Percentiles rank a stretch among this genome's conserved stretches.
phyloP scores from a whole-genome alignment of 2,888 invertebrate species.

The Hofmannophila pseudospretella region DNA sequence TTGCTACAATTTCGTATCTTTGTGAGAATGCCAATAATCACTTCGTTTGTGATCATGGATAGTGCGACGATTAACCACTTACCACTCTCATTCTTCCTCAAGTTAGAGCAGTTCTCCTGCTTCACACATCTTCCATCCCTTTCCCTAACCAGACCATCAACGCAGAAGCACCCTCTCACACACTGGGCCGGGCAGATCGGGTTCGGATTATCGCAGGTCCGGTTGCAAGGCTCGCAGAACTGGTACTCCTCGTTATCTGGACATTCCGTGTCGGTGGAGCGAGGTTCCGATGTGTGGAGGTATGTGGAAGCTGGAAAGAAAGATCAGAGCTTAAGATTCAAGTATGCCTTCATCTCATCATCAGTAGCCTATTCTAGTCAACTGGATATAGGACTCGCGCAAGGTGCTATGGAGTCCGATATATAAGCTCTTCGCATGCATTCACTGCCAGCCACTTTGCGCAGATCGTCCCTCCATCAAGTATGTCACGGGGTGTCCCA shows the following conservation, averaged over 20 bases:
- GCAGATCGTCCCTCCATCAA: too few relatives aligned
- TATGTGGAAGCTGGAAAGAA: conserved; percentile 21
- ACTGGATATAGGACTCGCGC: too few relatives aligned
- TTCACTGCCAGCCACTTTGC: too few relatives aligned
- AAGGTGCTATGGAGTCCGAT: too few relatives aligned
- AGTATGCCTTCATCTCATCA: too few relatives aligned
- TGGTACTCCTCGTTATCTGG: conserved; percentile 48
- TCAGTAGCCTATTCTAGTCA: too few relatives aligned
- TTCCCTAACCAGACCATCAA: conserved; percentile 36
- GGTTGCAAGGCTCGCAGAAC: conserved; percentile 49
- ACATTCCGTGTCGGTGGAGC: conserved; percentile 29
- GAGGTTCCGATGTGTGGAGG: conserved; percentile 41
- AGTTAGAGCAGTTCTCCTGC: conserved; percentile 32
- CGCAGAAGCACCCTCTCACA: conserved; percentile 52
- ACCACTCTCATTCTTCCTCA: conserved; percentile 16
- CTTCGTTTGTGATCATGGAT: too few relatives aligned
- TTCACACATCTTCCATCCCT: conserved; percentile 39
- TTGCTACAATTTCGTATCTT: too few relatives aligned
- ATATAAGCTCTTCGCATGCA: too few relatives aligned
- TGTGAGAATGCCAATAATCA: too few relatives aligned
- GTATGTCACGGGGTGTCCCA: too few relatives aligned
- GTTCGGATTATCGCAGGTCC: conserved; percentile 46
- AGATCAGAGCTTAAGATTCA: too few relatives aligned
- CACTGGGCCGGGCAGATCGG: conserved; percentile 58
- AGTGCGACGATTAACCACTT: conserved; percentile 7